Evolutionary conservation across 2,888 invertebrate genomes (phyloP).

Genomic region (Conomelus anceps): DNA sequence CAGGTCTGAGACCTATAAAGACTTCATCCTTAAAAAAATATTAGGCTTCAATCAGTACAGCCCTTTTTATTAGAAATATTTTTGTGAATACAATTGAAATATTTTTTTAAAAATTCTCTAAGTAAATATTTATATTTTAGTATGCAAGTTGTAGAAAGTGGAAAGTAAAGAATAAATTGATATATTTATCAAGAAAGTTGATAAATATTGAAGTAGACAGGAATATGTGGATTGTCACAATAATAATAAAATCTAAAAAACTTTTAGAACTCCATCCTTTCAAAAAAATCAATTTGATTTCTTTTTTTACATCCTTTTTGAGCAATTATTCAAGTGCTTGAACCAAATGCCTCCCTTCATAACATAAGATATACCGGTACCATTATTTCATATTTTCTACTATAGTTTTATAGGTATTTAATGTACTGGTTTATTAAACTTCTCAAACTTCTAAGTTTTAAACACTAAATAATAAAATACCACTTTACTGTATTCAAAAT

Average conservation of each 20-base stretch:
- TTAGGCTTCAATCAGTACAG: no score
- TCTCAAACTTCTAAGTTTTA: no score
- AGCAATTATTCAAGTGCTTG: neutral
- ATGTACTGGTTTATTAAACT: neutral
- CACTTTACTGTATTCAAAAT: no score
- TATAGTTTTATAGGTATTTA: neutral
- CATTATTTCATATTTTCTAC: neutral
- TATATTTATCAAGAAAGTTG: neutral
- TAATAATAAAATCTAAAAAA: neutral
- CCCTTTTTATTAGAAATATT: no score
- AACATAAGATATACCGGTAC: neutral
- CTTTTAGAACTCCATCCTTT: neutral
- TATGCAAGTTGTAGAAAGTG: no score
- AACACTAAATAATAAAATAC: no score
- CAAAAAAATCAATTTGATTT: neutral
- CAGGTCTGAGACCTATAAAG: no score
- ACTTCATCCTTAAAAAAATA: no score
- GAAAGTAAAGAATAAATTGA: no score
- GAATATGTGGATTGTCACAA: neutral
- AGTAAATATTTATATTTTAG: no score
- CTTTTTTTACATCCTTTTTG: neutral
- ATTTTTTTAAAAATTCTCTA: no score
- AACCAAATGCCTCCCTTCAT: neutral
- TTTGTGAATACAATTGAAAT: no score
- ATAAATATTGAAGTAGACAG: neutral